Evolutionary conservation across 1,140 invertebrate genomes (phyloP).

Genomic region (Heterodera carotae): DNA sequence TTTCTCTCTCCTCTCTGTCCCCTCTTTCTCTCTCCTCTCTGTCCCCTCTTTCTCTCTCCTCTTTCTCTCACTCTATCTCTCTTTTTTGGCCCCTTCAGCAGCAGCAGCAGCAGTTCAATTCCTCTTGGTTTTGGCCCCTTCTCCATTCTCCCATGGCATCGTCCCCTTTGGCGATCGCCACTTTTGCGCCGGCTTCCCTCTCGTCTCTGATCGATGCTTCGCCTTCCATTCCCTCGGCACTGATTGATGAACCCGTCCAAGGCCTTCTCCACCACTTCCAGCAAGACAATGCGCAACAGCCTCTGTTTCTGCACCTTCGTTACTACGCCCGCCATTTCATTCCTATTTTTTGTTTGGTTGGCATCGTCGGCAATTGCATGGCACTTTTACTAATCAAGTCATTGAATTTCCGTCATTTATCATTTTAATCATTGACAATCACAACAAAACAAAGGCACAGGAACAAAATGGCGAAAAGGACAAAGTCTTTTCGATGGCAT

Average conservation of each 20-base stretch:
- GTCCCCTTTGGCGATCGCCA: not conserved
- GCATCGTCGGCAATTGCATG: slow-evolving; percentile 58
- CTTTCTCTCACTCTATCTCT: not conserved
- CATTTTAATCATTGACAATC: too few relatives aligned
- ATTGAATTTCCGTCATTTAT: too few relatives aligned
- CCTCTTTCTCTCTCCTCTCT: too few relatives aligned
- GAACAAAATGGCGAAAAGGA: too few relatives aligned
- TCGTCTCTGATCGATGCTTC: not conserved
- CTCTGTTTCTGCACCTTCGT: slow-evolving; percentile 46
- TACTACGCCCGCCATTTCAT: slow-evolving; percentile 59
- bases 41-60: not conserved
- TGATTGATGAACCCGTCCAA: slow-evolving; percentile 12
- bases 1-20: too few relatives aligned
- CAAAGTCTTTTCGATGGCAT: too few relatives aligned
- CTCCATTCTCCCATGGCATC: not conserved
- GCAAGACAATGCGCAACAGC: slow-evolving; percentile 35
- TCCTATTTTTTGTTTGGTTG: slow-evolving; percentile 57
- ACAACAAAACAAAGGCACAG: too few relatives aligned
- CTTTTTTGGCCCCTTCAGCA: not conserved
- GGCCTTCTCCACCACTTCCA: slow-evolving; percentile 23
- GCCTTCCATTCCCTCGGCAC: not conserved
- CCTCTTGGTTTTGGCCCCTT: not conserved
- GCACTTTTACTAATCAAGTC: slow-evolving; percentile 52
- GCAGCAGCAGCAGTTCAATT: not conserved
- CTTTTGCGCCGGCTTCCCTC: not conserved